Evolutionary conservation across 2,888 invertebrate genomes (phyloP), one percentile per base, ranked within the genome.

Genomic region (Microctonus brassicae): DNA sequence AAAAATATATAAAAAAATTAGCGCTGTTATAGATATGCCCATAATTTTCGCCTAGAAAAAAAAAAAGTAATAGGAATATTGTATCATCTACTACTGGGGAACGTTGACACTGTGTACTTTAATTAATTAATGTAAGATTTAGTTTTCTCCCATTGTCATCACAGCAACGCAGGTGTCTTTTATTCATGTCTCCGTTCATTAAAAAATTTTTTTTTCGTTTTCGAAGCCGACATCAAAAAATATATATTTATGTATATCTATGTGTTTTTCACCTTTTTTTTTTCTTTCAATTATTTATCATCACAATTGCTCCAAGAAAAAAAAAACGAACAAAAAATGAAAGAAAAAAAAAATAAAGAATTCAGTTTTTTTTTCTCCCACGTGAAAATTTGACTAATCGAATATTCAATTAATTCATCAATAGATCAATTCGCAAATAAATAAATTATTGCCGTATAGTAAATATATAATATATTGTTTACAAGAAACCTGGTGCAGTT

Each of bases 191-290:
- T 17, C 47, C 4, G 17, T 47, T 17, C 1, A 17, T 17, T 20
- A 5, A 17, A 11, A 17, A 2, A 20, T n/a, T 34, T 55, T 36
- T 53, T 39, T 58, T 36, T 61, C 62, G n/a, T 36, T 47, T 67
- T 20, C 42, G 75, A 79, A 76, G 73, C 72, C 77, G 79, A 78
- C 79, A 79, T 62, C 34, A 11, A 52, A 66, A 57, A 62, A 70
- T 55, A 55, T 53, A 53, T 53, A 24, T 53, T 7, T 53, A 20
- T 53, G 13, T 39, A n/a, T 47, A 47, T 55, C 7, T 55, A 55
- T 26, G n/a, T n/a, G 24, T 22, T 55, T 55, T 24, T 22, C 24
- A 22, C 2, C n/a, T 42, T 61, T 24, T 61, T 20, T 55, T 34
- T 47, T 55, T 52, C 36, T 20, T 60, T 53, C 22, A 22, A 24